Evolutionary conservation across 2,888 invertebrate genomes (phyloP), one percentile per base, ranked within the genome.

Genomic region (Barypeithes pellucidus): DNA sequence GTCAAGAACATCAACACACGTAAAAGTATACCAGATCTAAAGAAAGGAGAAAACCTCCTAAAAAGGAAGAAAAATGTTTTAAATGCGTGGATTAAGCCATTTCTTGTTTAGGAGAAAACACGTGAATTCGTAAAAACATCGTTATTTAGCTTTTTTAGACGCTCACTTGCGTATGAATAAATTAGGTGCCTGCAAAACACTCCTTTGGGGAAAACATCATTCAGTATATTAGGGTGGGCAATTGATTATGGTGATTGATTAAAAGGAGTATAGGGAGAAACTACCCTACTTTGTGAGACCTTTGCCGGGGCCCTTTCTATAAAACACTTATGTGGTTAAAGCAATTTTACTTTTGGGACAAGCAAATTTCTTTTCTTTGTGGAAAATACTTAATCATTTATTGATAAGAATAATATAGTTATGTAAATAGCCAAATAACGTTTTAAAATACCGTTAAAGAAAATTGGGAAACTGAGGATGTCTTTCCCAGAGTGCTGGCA

Each of bases 201-300:
- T 43, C 60, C 63, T 16, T 45, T 16, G 68, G 59, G 59, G 43
- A 57, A 62, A 60, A 65, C 66, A 73, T 68, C 73, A 67, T 73
- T 73, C 63, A 68, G 62, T 68, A 63, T 57, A 67, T 62, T 72
- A 62, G 62, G 57, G 60, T 59, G 61, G 50, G 60, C 72, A 67
- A 67, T 72, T 73, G 73, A 67, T 73, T 68, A 73, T 73, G 65
- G 59, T 73, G 68, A 63, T 63, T 68, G 73, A 73, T 73, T 68
- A 63, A 73, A 65, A 45, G 22, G 54, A 50, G 41, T 52, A 65
- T 63, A 20, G 52, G 54, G 18, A 61, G 14, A 52, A 67, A 67
- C 60, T 54, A 43, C 43, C 47, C 66, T 43, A 47, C 29, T 66
- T 66, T 66, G 24, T 43, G 29, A 45, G 47, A 24, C 29, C 29